These are phyloP conservation scores for Tethea ocularis DNA, from an alignment of 2,888 invertebrate genomes.

Conservation along the genomic window DNA sequence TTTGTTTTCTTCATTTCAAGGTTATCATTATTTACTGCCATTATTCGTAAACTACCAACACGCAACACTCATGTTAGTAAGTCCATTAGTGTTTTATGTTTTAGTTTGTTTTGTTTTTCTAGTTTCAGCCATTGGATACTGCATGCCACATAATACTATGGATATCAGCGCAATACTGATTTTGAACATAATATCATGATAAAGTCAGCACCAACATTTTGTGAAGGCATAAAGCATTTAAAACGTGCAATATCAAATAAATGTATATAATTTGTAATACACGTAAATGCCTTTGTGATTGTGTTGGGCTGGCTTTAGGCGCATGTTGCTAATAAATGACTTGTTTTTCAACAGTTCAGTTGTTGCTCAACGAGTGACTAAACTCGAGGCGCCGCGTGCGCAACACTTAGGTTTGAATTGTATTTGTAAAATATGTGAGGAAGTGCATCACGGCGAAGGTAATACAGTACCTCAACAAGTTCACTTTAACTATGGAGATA, in stretches of 20 bases:
- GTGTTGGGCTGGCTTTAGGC: slow-evolving; percentile 75
- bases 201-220: slow-evolving; percentile 74
- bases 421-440: slow-evolving; percentile 81
- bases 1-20: slow-evolving; percentile 36
- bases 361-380: slow-evolving; percentile 83
- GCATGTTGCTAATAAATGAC: no score
- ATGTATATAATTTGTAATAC: not conserved
- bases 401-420: slow-evolving; percentile 83
- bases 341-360: slow-evolving; percentile 84
- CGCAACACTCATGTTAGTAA: slow-evolving; percentile 16
- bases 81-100: slow-evolving; percentile 22
- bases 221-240: slow-evolving; percentile 57
- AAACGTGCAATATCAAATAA: not conserved
- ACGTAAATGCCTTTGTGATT: slow-evolving; percentile 60
- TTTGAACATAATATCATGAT: slow-evolving; percentile 66
- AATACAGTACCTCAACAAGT: slow-evolving; percentile 78
- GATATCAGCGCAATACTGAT: slow-evolving; percentile 65
- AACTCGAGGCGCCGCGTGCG: slow-evolving; percentile 83
- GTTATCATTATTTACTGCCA: slow-evolving; percentile 13
- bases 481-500: no score
- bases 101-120: slow-evolving; percentile 25
- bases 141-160: slow-evolving; percentile 83
- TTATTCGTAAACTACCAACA: slow-evolving; percentile 5
- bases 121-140: slow-evolving; percentile 43
- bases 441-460: slow-evolving; percentile 79